A percentile compares a stretch with the other conserved stretches of the same genome.
Evolutionary conservation across 1,140 invertebrate genomes (phyloP).

Genomic region (Bombyx mandarina): DNA sequence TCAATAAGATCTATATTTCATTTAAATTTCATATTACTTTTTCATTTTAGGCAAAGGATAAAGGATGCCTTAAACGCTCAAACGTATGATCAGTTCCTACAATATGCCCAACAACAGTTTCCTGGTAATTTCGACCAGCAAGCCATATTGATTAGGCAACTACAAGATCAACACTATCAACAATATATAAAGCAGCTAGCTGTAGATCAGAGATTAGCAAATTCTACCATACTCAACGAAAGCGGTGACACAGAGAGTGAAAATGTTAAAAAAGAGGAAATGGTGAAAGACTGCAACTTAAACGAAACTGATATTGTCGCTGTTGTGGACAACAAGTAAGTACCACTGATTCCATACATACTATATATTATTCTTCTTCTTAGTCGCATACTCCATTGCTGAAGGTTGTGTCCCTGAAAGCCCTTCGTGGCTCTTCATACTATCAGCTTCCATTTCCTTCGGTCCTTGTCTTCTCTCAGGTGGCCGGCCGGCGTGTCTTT

Average conservation of each 20-base stretch:
- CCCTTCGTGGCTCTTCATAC: too few relatives aligned
- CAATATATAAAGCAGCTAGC: constrained; percentile 94
- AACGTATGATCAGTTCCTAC: constrained; percentile 92
- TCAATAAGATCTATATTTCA: neutral
- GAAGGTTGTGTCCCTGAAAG: neutral
- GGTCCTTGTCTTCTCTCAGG: too few relatives aligned
- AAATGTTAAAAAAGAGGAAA: constrained; percentile 25
- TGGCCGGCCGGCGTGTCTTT: too few relatives aligned
- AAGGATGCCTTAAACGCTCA: constrained; percentile 97
- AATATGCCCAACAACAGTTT: constrained; percentile 96
- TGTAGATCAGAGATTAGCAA: constrained; percentile 71
- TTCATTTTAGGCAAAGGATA: constrained; percentile 80
- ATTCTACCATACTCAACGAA: constrained; percentile 34
- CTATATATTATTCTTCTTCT: neutral
- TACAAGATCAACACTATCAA: constrained; percentile 98
- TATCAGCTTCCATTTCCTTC: too few relatives aligned
- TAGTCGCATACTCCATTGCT: neutral
- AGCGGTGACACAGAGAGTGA: constrained; percentile 14
- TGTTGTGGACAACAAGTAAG: constrained; percentile 41
- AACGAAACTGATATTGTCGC: constrained; percentile 33
- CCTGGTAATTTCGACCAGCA: constrained; percentile 94
- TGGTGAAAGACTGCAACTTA: constrained; percentile 37
- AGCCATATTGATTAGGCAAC: constrained; percentile 89
- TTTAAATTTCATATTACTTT: neutral
- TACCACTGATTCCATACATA: constrained; percentile 4